Evolutionary conservation across 2,113 vertebrate genomes (phyloP), one percentile per base, ranked within the genome.

Genomic region (Bungarus multicinctus): DNA sequence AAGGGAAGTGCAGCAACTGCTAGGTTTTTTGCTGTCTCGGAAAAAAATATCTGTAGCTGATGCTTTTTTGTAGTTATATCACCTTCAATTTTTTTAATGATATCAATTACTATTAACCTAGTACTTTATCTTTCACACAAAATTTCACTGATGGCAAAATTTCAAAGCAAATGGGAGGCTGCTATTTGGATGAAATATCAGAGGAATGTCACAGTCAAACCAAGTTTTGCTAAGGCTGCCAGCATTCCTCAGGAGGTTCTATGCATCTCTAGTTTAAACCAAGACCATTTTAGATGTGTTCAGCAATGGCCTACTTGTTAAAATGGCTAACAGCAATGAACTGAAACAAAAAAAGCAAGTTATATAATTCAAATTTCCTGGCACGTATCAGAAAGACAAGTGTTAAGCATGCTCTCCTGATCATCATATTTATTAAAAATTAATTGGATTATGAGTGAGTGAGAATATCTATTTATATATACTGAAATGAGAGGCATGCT

Each of bases 391-490:
- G 94, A 94, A 93, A 39, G 90, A 25, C 22, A 74, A 94, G 34
- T 89, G 55, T 85, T 2, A 30, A 95, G 7, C 55, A 10, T 20
- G 25, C 52, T 85, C 45, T 91, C 89, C 94, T 23, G 47, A 94
- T 94, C 27, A 57, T 1, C 1, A 3, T 64, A n/a, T 87, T 93
- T 93, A 86, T 90, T 93, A 93, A 60, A 86, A 39, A 87, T 94
- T 96, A 92, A 90, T 74, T 93, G n/a, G 85, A 30, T 86, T 93
- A 88, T 90, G 57, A 1, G 1, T 57, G 85, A 22, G 53, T 39
- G 9, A 54, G 93, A 85, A 10, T 54, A 53, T 64, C 53, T 94
- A 87, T 54, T 64, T 94, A 69, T 74, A 85, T 89, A 86, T 89
- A 53, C 9, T 18, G 47, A 89, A 91, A 69, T 53, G 54, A 34